Evolutionary conservation across 2,797 vertebrate species (phyloP), one percentile per base, ranked within the genome.

Genomic region (Falco cherrug): DNA sequence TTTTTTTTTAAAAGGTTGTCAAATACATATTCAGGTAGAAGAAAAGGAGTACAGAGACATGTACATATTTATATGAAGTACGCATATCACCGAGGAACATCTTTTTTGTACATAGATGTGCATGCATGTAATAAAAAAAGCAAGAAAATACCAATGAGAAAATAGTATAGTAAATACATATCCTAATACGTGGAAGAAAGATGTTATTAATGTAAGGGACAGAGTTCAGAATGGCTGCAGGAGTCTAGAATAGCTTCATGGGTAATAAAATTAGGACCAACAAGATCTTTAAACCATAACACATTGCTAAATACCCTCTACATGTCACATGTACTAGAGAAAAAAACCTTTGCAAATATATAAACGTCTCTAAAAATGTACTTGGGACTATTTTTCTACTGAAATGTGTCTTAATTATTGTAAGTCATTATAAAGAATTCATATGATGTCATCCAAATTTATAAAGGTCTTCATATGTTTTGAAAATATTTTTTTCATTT

Each of bases 401-500:
- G 57, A 68, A 81, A 80, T 59, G 5, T 35, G 2, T 77, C 35
- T 77, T 83, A 87, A 57, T 65, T 93, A 51, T 14, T 78, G 2
- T 71, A 91, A 71, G 11, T 31, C 7, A 33, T 68, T 76, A 50
- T 47, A 37, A 91, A 83, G 9, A 64, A 70, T 50, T 92, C 35
- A n/a, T 64, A 65, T 31, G 25, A 41, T 57, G 21, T 71, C 18
- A 61, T 67, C 76, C 21, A 83, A 43, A 68, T 84, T 71, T 11
- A 26, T 63, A 54, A 78, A 70, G 8, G 15, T 33, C 21, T 87
- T 81, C 9, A 29, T 13, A 47, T 86, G 6, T 3, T 81, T 78
- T 93, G 37, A 22, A 81, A 95, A 74, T n/a, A 15, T 22, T 75
- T 68, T 47, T 85, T 84, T 81, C 8, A 63, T 88, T 88, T 16